Base-by-base conservation (phyloP, 1,140 invertebrate species). In the Caenorhabditis briggsae region DNA sequence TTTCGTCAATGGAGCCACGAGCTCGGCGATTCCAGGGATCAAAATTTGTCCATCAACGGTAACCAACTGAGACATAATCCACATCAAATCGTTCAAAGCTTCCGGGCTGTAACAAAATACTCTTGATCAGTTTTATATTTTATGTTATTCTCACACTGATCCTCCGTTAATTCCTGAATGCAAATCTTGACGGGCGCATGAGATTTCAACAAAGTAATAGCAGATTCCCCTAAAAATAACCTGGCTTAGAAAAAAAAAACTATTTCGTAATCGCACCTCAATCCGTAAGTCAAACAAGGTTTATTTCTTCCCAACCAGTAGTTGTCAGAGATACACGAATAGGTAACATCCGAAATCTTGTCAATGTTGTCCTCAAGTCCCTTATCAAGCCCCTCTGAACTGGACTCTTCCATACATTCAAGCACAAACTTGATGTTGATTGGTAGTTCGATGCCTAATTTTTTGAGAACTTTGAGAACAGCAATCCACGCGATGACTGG, bases 341-440 rank as follows among this genome's bases (percentile, higher is more conserved):
- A 98, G 93, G 99, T 97, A 0, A 97, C 95, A 92, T 95, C 94
- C 89, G 93, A 50, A 25, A 92, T 89, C 82, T 93, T 93, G 84
- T 95, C 94, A 93, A 97, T 96, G 88, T 94, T 93, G 6, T 95
- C 92, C 88, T 94, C 93, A 2, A 99, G 93, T 18, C 98, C 93
- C 5, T 96, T 95, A 93, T 99, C 97, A 14, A 99, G 93, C 46
- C 97, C 97, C 93, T 96, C 96, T 87, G 97, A 98, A 9, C 97
- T 97, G 90, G 95, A 96, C 93, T 99, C 98, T 94, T 99, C 98
- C 97, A 99, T 99, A 64, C 96, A 97, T 94, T 99, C 97, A 92
- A 99, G 50, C 20, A 55, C 83, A 92, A 95, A 95, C 93, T 98
- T 98, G 0, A 99, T 91, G 93, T 99, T 99, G 0, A 98, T 95